These are phyloP conservation scores for Papilio xuthus DNA, from an alignment of 1,140 invertebrate genomes.

Conservation along the genomic window DNA sequence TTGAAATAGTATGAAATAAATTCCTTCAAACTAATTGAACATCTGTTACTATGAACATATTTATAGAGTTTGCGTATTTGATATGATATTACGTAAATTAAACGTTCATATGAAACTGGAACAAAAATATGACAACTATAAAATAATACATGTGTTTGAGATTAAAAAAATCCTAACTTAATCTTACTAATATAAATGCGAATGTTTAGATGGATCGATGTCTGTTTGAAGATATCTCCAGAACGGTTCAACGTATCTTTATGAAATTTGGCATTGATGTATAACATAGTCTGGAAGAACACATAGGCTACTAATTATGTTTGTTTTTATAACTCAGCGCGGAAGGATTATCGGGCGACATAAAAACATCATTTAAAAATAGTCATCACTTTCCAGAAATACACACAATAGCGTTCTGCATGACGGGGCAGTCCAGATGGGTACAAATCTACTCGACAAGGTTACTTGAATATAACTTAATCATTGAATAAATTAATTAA, in stretches of 20 bases:
- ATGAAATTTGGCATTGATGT: too few relatives aligned
- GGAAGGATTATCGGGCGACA: too few relatives aligned
- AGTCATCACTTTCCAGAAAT: neutral
- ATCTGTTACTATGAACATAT: conserved; percentile 62
- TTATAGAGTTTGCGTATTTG: conserved; percentile 26
- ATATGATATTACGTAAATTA: conserved; percentile 26
- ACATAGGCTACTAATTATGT: too few relatives aligned
- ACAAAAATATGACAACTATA: conserved; percentile 3
- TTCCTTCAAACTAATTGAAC: conserved; percentile 71
- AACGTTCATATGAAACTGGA: neutral
- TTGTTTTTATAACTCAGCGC: too few relatives aligned
- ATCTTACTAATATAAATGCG: too few relatives aligned
- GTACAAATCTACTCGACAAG: neutral
- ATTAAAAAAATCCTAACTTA: too few relatives aligned
- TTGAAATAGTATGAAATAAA: conserved; percentile 71
- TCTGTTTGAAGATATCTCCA: too few relatives aligned
- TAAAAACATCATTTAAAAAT: neutral
- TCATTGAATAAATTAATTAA: too few relatives aligned
- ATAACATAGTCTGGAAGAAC: too few relatives aligned
- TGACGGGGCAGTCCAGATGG: neutral
- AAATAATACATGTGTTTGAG: neutral
- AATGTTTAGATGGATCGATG: too few relatives aligned
- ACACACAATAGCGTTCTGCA: neutral
- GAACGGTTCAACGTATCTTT: too few relatives aligned
- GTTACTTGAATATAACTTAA: neutral